Conservation (phyloP, 1,140 invertebrate genomes). For the Oryctes rhinoceros region DNA sequence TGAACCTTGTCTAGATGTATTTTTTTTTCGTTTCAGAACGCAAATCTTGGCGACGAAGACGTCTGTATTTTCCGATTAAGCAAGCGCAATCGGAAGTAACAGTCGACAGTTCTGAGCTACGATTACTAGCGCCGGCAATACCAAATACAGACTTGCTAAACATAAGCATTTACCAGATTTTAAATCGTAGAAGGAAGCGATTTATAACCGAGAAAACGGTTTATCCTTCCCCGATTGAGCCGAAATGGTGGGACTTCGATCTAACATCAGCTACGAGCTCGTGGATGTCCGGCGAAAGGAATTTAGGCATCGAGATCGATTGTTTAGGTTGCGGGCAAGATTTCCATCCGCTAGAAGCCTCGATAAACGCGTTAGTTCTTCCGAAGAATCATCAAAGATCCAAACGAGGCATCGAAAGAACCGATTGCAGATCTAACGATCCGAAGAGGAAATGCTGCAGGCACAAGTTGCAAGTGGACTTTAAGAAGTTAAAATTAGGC, state of each 20-base stretch:
- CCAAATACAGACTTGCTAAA: constrained; percentile 44
- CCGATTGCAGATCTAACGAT: constrained; percentile 37
- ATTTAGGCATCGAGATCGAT: constrained; percentile 65
- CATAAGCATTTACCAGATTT: constrained; percentile 53
- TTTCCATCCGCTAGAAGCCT: constrained; percentile 56
- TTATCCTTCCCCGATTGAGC: constrained; percentile 50
- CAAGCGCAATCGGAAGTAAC: constrained; percentile 42
- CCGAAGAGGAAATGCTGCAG: constrained; percentile 70
- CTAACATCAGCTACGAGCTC: constrained; percentile 62
- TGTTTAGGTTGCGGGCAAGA: constrained; percentile 60
- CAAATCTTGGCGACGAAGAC: constrained; percentile 45
- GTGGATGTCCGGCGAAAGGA: constrained; percentile 62
- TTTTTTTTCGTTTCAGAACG: constrained; percentile 53
- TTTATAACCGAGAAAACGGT: constrained; percentile 51
- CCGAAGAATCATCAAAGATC: constrained; percentile 45
- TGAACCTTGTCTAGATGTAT: neutral
- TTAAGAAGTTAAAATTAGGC: constrained; percentile 67
- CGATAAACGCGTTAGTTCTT: constrained; percentile 62
- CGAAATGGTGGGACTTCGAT: constrained; percentile 68
- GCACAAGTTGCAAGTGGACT: constrained; percentile 71
- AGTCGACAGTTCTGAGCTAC: constrained; percentile 55
- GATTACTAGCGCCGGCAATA: constrained; percentile 52
- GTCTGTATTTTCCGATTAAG: constrained; percentile 51
- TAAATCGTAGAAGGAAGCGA: constrained; percentile 50
- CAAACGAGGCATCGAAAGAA: constrained; percentile 2